Percentiles rank a stretch among this genome's conserved stretches.
These are phyloP conservation scores for Catharus minimus DNA, from an alignment of 2,113 vertebrate genomes.

Conservation along the genomic window DNA sequence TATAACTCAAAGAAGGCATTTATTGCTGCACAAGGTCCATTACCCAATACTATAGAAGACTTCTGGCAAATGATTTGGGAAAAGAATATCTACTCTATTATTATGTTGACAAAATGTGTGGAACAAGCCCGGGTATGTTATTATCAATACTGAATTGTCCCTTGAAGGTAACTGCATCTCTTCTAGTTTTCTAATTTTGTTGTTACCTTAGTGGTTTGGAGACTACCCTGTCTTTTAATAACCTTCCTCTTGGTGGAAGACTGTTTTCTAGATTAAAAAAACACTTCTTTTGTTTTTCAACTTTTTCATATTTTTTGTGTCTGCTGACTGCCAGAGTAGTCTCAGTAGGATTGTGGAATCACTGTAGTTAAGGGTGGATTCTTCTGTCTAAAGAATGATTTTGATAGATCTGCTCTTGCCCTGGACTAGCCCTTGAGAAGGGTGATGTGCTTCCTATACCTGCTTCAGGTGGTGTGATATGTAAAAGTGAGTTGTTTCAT, in stretches of 20 bases:
- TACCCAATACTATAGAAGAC: slow-evolving; percentile 86
- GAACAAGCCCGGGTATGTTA: slow-evolving; percentile 89
- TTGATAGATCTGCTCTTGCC: not conserved
- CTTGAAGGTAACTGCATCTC: not conserved
- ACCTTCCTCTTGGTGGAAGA: not conserved
- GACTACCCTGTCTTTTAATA: not conserved
- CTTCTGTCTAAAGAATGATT: not conserved
- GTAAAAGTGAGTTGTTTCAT: not conserved
- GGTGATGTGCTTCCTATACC: rapidly evolving
- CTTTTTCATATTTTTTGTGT: not conserved
- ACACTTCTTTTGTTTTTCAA: not conserved
- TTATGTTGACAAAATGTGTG: slow-evolving; percentile 95
- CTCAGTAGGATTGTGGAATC: not conserved
- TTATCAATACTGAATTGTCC: slow-evolving; percentile 69
- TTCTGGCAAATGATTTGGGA: slow-evolving; percentile 99
- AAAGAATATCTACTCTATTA: slow-evolving; percentile 85
- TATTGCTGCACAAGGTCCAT: slow-evolving; percentile 93
- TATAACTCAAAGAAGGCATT: slow-evolving; percentile 89
- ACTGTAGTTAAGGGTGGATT: rapidly evolving
- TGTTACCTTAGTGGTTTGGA: not conserved
- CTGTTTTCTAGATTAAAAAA: not conserved
- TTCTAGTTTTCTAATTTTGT: not conserved
- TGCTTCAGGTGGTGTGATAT: not conserved
- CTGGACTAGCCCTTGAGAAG: not conserved
- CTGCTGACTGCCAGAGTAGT: not conserved